Evolutionary conservation across 1,140 invertebrate species (phyloP).

Genomic region (Neodiprion virginianus): DNA sequence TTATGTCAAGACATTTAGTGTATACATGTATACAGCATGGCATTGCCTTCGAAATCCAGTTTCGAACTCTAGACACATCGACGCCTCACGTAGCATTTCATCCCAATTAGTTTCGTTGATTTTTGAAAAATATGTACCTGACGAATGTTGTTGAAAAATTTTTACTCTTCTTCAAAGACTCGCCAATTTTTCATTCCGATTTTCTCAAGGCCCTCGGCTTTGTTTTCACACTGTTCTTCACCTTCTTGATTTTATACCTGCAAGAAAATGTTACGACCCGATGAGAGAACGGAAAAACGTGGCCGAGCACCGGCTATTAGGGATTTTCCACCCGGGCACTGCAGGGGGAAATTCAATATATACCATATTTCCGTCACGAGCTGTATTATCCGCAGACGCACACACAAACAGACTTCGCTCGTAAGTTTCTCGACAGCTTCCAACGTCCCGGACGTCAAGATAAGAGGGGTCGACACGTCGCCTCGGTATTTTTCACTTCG

Average conservation of each 20-base stretch:
- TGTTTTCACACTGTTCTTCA: no score
- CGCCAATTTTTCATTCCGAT: background rate
- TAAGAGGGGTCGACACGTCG: no score
- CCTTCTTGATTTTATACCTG: no score
- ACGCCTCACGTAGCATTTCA: background rate
- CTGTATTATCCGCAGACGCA: no score
- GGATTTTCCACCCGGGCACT: background rate
- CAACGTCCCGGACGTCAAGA: no score
- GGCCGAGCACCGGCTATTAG: conserved; percentile 6
- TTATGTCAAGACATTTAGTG: background rate
- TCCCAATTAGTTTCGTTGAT: background rate
- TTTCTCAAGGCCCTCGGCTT: no score
- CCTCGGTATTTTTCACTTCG: no score
- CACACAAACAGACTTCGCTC: no score
- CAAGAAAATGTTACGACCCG: background rate
- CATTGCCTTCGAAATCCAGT: background rate
- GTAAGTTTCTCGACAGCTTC: no score
- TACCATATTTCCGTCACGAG: no score
- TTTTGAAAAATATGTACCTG: background rate
- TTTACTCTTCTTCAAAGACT: background rate
- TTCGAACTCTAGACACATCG: background rate
- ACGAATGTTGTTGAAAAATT: background rate
- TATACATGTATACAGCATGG: background rate
- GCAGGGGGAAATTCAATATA: no score
- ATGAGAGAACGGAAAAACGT: conserved; percentile 7